Conservation (phyloP, 2,888 invertebrate genomes). For the Drosophila eohydei region DNA sequence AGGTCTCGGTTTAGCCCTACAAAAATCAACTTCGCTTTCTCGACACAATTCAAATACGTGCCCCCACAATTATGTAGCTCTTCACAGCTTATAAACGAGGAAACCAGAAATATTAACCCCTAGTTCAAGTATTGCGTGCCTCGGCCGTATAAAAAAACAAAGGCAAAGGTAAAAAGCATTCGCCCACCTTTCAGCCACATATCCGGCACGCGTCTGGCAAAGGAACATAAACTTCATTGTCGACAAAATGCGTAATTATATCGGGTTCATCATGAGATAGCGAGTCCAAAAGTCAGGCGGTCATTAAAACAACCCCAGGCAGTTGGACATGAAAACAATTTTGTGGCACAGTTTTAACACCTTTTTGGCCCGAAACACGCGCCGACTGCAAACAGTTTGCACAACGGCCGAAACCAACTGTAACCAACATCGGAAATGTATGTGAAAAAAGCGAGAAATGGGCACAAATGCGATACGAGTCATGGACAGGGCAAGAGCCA, state of each 20-base stretch:
- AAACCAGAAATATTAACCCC: constrained; percentile 52
- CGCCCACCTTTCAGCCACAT: constrained; percentile 49
- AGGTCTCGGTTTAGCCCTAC: neutral
- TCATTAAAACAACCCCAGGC: constrained; percentile 61
- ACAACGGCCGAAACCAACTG: constrained; percentile 32
- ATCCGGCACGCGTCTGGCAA: constrained; percentile 64
- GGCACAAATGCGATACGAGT: constrained; percentile 15
- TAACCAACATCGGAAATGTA: constrained; percentile 40
- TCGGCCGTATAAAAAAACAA: constrained; percentile 35
- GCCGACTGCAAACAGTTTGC: constrained; percentile 68
- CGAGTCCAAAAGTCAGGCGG: constrained; percentile 54
- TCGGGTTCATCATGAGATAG: constrained; percentile 35
- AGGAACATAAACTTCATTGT: constrained; percentile 76
- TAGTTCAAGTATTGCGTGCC: constrained; percentile 62
- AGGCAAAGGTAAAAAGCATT: constrained; percentile 21
- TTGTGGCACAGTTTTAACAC: constrained; percentile 78
- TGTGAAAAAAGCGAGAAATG: constrained; percentile 47
- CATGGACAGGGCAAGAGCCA: neutral
- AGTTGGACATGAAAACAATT: constrained; percentile 47
- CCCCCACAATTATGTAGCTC: constrained; percentile 31
- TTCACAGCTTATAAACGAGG: constrained; percentile 47
- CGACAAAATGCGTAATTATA: constrained; percentile 76
- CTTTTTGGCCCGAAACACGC: constrained; percentile 66
- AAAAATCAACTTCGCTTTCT: constrained; percentile 3
- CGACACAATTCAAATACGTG: constrained; percentile 19